Percentiles rank a stretch among this genome's conserved stretches.
Conservation (phyloP, 2,888 invertebrate species). For the Brenthis daphne region DNA sequence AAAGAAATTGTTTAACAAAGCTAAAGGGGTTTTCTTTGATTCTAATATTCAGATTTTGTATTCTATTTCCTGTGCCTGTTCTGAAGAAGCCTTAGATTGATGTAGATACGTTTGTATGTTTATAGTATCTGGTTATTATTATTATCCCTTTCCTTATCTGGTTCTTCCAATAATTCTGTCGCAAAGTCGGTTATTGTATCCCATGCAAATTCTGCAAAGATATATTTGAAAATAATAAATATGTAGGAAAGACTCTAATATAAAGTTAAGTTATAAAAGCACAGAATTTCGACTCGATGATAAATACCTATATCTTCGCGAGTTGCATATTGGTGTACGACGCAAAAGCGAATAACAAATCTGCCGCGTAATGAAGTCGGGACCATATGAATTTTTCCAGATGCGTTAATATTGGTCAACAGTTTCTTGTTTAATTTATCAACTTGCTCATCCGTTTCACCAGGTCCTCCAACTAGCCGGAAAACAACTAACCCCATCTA, state of each 20-base stretch:
- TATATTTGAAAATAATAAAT: not conserved
- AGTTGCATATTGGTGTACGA: constrained; percentile 94
- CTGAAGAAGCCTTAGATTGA: not conserved
- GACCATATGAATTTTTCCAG: constrained; percentile 98
- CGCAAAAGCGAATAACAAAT: constrained; percentile 96
- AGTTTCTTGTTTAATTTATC: too few species aligned
- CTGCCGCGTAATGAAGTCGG: constrained; percentile 94
- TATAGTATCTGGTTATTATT: too few species aligned
- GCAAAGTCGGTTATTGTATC: constrained; percentile 91
- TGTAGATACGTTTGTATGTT: constrained; percentile 2
- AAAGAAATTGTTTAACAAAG: constrained; percentile 1
- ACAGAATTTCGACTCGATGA: not conserved
- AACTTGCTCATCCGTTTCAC: too few species aligned
- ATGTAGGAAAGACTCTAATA: not conserved
- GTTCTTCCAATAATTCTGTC: constrained; percentile 88
- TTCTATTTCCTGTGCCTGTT: not conserved
- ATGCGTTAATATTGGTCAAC: too few species aligned
- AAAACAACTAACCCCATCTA: too few species aligned
- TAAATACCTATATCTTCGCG: constrained; percentile 89
- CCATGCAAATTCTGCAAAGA: constrained; percentile 89
- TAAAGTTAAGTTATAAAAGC: too few species aligned
- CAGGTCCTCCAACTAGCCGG: too few species aligned
- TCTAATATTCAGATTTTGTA: not conserved
- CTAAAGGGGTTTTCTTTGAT: not conserved
- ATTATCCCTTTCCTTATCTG: constrained; percentile 83